phyloP scores from a whole-genome alignment of 92 coral and sea anemone species.

The Paragorgia papillata region DNA sequence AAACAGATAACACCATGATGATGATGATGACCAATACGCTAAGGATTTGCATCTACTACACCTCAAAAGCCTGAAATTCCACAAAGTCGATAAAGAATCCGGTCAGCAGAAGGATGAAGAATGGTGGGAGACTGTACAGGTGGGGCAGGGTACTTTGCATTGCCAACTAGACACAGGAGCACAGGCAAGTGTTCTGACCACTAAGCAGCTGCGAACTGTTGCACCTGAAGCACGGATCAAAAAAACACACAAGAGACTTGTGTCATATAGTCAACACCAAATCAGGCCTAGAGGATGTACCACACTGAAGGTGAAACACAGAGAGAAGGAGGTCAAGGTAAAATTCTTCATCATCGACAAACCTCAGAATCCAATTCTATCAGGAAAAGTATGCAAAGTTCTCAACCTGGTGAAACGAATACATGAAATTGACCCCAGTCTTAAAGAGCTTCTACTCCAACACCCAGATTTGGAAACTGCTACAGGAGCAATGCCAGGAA shows the following conservation, averaged over 20 bases:
- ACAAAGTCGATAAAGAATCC: background rate
- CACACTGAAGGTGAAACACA: constrained; percentile 44
- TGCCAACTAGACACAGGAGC: constrained; percentile 57
- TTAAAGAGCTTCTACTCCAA: constrained; percentile 51
- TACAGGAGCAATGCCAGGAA: constrained; percentile 63
- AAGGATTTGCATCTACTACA: constrained; percentile 37
- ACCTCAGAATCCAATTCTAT: constrained; percentile 51
- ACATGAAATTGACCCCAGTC: constrained; percentile 42
- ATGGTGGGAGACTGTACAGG: constrained; percentile 47
- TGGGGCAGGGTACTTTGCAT: constrained; percentile 39
- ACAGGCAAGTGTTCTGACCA: constrained; percentile 53
- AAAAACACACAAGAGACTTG: constrained; percentile 55
- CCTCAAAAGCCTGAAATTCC: constrained; percentile 23
- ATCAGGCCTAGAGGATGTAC: constrained; percentile 51
- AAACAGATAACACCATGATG: constrained; percentile 14
- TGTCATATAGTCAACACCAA: constrained; percentile 58
- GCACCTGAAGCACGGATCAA: constrained; percentile 58
- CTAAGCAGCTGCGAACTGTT: constrained; percentile 48
- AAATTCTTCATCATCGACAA: constrained; percentile 60
- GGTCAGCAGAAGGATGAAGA: constrained; percentile 19
- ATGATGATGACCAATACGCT: constrained; percentile 17
- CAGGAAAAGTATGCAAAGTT: constrained; percentile 60
- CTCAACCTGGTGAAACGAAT: constrained; percentile 56
- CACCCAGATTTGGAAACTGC: constrained; percentile 52
- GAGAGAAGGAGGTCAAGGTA: constrained; percentile 32